Base-by-base conservation (phyloP, 2,888 invertebrate species). In the Eulithis testata region DNA sequence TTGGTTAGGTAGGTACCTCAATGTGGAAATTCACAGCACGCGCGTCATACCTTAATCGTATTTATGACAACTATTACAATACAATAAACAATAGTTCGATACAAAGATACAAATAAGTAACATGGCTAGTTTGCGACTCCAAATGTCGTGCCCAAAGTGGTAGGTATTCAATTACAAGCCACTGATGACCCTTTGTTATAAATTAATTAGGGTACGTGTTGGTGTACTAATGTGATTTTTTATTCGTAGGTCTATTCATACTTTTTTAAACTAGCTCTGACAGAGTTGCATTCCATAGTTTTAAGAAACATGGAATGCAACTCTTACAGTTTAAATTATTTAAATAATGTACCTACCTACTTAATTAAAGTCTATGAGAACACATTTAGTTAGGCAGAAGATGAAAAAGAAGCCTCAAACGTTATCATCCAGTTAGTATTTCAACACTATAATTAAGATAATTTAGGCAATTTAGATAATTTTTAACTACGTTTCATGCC, bases 381-480 rank as follows among this genome's bases (percentile, higher is more conserved):
- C 54, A 49, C 37, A 31, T 12, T 21, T 21, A 21, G 21, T 21
- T 60, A 54, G 36, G 36, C 9, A 55, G 43, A 44, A 50, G n/a
- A 50, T 45, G 37, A 51, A 40, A 11, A 7, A 9, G 11, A 11
- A 51, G 11, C 12, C 14, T 37, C 37, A 53, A 60, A 63, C 58
- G 49, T 69, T 71, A 68, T 68, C 69, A 27, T 47, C 40, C 53
- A 43, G 53, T n/a, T 57, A 63, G 60, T 62, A 65, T 69, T 49
- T 66, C 49, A 63, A 63, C 64, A 66, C 58, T 66, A 63, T 71
- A 70, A 71, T 73, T 71, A 71, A 73, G 71, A 73, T 71, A 70
- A 73, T 68, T 66, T 69, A 61, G 60, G 65, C 56, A 73, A 70
- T 71, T 70, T 65, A 71, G 73, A 71, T 73, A 71, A 71, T 36